Percentiles rank a stretch among this genome's conserved stretches.
phyloP scores from a whole-genome alignment of 2,797 vertebrate genomes.

The Danio choprae region DNA sequence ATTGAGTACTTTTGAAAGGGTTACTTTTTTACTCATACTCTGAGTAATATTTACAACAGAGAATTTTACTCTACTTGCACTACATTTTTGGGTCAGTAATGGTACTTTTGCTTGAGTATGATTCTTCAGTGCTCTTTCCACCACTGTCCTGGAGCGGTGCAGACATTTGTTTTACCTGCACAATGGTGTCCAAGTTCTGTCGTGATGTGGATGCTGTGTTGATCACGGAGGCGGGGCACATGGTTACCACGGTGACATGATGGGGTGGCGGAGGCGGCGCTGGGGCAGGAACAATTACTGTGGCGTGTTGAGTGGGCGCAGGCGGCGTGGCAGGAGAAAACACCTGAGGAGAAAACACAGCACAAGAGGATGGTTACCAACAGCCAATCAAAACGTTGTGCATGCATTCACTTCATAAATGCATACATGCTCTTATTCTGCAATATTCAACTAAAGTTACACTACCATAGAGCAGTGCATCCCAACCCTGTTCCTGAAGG shows the following conservation, averaged over 20 bases:
- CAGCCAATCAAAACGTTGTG: neutral
- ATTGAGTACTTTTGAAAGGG: too few species aligned
- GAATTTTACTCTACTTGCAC: too few species aligned
- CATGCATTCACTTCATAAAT: neutral
- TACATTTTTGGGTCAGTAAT: too few species aligned
- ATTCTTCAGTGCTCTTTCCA: too few species aligned
- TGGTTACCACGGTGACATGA: slow-evolving; percentile 96
- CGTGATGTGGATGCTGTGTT: slow-evolving; percentile 95
- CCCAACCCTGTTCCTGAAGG: too few species aligned
- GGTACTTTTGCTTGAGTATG: too few species aligned
- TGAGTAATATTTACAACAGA: too few species aligned
- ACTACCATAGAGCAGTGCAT: neutral
- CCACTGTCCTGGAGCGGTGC: neutral
- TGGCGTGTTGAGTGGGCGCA: slow-evolving; percentile 95
- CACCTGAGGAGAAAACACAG: slow-evolving; percentile 75
- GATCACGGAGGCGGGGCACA: slow-evolving; percentile 95
- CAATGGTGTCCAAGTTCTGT: slow-evolving; percentile 98
- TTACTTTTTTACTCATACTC: too few species aligned
- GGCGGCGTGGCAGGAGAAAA: slow-evolving; percentile 84
- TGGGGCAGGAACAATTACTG: slow-evolving; percentile 95
- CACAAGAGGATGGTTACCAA: neutral
- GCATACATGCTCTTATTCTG: neutral
- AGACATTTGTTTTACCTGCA: slow-evolving; percentile 83
- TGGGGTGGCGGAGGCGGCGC: slow-evolving; percentile 85
- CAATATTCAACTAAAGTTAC: neutral